These are phyloP conservation scores for Todiramphus saurophagus DNA, from an alignment of 2,113 vertebrate species.

Conservation along the genomic window DNA sequence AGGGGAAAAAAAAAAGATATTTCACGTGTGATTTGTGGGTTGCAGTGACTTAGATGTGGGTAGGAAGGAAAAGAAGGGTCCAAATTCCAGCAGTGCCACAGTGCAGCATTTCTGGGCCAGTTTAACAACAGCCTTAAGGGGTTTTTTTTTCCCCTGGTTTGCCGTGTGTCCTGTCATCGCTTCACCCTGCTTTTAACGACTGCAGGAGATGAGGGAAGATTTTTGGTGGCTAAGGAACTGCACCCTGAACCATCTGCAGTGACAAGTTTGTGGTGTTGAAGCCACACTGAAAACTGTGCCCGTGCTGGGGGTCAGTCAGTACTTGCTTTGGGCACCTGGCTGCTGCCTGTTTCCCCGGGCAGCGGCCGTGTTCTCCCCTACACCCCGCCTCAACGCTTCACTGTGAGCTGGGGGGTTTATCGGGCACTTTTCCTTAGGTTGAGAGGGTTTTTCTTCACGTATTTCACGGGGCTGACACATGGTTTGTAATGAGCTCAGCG, in stretches of 20 bases:
- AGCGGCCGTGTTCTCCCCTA: rapidly evolving
- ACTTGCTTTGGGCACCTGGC: rapidly evolving
- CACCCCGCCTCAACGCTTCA: rapidly evolving
- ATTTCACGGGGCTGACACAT: neutral
- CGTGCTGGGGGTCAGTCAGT: neutral
- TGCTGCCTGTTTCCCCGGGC: rapidly evolving
- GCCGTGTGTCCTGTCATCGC: neutral
- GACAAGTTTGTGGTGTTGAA: neutral
- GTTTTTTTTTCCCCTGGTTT: neutral
- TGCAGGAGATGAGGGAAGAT: neutral
- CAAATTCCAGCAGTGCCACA: neutral
- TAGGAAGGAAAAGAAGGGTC: neutral
- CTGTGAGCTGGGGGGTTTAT: neutral
- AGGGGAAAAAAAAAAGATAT: neutral
- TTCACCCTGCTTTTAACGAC: neutral
- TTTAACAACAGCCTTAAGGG: neutral
- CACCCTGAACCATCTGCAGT: neutral
- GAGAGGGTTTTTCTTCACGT: neutral
- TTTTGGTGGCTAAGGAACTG: neutral
- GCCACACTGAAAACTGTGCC: neutral
- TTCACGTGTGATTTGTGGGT: neutral
- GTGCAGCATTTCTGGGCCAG: neutral
- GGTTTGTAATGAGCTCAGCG: rapidly evolving
- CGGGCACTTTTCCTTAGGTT: neutral
- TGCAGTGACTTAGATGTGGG: neutral